Conservation (phyloP, 2,113 vertebrate species). For the Guaruba guarouba region DNA sequence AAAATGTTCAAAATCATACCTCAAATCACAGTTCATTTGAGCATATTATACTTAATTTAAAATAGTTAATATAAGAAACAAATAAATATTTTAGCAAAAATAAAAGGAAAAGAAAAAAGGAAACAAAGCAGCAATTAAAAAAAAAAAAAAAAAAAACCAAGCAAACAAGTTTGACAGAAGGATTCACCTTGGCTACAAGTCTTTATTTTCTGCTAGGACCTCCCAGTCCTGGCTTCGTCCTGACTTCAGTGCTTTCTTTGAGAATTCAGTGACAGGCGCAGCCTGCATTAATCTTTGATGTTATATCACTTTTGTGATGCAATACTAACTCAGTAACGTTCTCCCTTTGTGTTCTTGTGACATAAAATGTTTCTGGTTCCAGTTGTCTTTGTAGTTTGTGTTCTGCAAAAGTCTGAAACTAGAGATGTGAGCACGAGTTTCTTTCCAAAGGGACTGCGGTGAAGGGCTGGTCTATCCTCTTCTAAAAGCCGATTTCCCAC, state of each 20-base stretch:
- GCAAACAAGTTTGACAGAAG: background rate
- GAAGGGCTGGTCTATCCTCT: background rate
- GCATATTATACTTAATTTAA: background rate
- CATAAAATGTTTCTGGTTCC: background rate
- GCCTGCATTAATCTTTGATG: background rate
- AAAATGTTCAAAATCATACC: background rate
- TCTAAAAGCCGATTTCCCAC: background rate
- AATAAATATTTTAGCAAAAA: background rate
- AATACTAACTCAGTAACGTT: background rate
- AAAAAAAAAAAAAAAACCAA: too few species aligned
- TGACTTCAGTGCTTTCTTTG: background rate
- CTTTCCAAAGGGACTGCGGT: background rate
- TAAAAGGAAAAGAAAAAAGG: fast-evolving
- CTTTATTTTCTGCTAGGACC: background rate
- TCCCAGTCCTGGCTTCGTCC: background rate
- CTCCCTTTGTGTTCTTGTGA: fast-evolving
- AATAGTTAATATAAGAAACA: background rate
- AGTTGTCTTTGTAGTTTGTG: background rate
- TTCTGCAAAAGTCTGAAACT: background rate
- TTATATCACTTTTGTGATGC: background rate
- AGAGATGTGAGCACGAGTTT: background rate
- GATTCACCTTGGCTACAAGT: background rate
- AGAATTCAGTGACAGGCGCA: background rate
- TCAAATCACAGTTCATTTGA: background rate
- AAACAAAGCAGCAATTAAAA: background rate